These are phyloP conservation scores for Glaucidium brasilianum DNA, from an alignment of 2,113 vertebrate genomes.

Conservation along the genomic window DNA sequence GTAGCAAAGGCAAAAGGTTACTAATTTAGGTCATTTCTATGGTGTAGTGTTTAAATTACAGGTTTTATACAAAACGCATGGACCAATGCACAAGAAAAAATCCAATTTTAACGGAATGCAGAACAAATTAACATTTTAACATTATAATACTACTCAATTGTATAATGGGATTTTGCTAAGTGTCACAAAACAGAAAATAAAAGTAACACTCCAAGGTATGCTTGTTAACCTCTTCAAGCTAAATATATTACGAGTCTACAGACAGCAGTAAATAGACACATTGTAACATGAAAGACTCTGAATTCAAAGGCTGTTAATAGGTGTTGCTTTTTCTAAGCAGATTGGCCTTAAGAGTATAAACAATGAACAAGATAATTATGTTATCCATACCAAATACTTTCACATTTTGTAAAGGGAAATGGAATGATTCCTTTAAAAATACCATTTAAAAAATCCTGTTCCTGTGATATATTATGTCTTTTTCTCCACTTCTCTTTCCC, in stretches of 20 bases:
- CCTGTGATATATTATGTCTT: neutral
- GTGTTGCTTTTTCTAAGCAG: slow-evolving; percentile 15
- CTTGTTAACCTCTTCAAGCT: slow-evolving; percentile 62
- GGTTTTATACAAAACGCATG: slow-evolving; percentile 70
- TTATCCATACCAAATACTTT: neutral
- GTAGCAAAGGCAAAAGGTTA: slow-evolving; percentile 69
- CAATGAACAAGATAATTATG: slow-evolving; percentile 15
- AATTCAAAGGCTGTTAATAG: slow-evolving; percentile 41
- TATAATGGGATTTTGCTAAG: slow-evolving; percentile 67
- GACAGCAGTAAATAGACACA: slow-evolving; percentile 54
- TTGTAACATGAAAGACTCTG: slow-evolving; percentile 50
- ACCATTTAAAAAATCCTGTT: neutral
- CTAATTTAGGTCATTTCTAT: slow-evolving; percentile 56
- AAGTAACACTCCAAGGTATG: slow-evolving; percentile 60
- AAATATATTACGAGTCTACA: slow-evolving; percentile 12
- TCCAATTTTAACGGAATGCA: slow-evolving; percentile 75
- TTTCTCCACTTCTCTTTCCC: neutral
- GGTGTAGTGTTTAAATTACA: slow-evolving; percentile 70
- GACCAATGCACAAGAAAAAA: slow-evolving; percentile 48
- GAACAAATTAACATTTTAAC: slow-evolving; percentile 78
- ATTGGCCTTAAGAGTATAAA: neutral
- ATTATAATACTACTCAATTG: slow-evolving; percentile 61
- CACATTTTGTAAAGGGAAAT: slow-evolving; percentile 26
- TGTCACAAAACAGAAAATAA: slow-evolving; percentile 66
- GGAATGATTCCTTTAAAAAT: neutral